These are phyloP conservation scores for Oscheius sp. DNA, from an alignment of 2,888 invertebrate species.

Conservation along the genomic window DNA sequence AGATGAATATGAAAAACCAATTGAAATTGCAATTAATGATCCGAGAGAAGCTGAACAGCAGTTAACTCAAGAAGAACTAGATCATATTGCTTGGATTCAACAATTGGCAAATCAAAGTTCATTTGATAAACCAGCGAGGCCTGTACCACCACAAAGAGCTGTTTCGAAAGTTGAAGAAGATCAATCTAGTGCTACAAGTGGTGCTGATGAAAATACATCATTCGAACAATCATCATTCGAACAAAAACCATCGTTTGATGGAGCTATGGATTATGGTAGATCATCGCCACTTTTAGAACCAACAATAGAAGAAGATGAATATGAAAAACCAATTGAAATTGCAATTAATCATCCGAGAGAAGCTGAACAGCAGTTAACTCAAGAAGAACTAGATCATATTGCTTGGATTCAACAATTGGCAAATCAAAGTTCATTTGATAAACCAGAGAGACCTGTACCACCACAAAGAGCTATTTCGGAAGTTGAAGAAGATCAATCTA, in stretches of 20 bases:
- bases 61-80: constrained; percentile 41
- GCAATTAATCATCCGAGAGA: too few relatives aligned
- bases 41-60: not conserved
- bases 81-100: constrained; percentile 47
- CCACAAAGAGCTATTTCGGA: not conserved
- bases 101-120: constrained; percentile 41
- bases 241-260: not conserved
- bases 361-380: constrained; percentile 12
- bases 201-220: not conserved
- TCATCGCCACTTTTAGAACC: constrained; percentile 15
- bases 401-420: constrained; percentile 39
- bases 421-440: constrained; percentile 40
- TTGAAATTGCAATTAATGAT: not conserved
- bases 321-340: too few relatives aligned
- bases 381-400: constrained; percentile 49
- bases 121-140: constrained; percentile 30
- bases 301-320: constrained; percentile 30
- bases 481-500: constrained; percentile 30
- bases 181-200: not conserved
- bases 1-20: not conserved
- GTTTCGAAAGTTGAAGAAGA: not conserved
- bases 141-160: not conserved
- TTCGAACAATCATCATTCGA: not conserved
- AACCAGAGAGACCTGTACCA: not conserved
- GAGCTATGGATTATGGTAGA: constrained; percentile 8